Conservation (phyloP, 2,113 vertebrate genomes). For the Sitta europaea region DNA sequence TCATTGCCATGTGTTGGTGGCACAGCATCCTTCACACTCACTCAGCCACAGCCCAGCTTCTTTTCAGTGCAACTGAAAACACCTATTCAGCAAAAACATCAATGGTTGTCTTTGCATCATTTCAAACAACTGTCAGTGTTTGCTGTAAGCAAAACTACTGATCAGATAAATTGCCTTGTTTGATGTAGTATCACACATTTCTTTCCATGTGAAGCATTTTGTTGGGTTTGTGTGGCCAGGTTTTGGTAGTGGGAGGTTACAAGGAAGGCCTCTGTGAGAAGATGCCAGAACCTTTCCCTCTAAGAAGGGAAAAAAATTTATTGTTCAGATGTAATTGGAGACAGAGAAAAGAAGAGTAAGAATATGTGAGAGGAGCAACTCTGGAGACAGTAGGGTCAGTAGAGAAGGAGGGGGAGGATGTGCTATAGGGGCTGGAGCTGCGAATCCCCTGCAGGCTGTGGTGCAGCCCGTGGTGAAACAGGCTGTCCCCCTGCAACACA, state of each 20-base stretch:
- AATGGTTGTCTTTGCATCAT: neutral
- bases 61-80: neutral
- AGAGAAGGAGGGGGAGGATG: neutral
- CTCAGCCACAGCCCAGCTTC: too few relatives aligned
- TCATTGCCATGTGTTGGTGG: accelerated
- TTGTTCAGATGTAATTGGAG: neutral
- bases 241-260: neutral
- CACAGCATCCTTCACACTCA: accelerated
- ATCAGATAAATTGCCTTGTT: neutral
- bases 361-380: neutral
- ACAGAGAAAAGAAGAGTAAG: neutral
- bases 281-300: neutral
- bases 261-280: neutral
- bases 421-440: neutral
- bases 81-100: neutral
- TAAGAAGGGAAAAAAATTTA: neutral
- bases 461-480: neutral
- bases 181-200: accelerated
- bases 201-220: accelerated
- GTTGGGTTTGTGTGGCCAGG: neutral
- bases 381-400: neutral
- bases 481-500: too few relatives aligned
- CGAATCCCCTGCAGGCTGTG: neutral
- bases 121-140: neutral
- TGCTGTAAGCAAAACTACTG: accelerated